phyloP scores from a whole-genome alignment of 2,888 invertebrate species.

The Xestia c-nigrum region DNA sequence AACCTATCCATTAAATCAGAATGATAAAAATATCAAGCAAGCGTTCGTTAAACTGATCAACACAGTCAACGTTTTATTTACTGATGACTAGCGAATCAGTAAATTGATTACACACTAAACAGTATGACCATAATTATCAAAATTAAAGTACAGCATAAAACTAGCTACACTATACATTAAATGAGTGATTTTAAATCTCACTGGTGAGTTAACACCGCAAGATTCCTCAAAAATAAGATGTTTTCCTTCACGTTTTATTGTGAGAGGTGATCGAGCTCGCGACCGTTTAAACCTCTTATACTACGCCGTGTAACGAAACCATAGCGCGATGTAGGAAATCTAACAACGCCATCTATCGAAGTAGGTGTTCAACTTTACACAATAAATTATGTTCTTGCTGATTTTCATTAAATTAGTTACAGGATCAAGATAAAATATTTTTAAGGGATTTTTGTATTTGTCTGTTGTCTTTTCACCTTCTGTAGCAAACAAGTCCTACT shows the following conservation, averaged over 20 bases:
- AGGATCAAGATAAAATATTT: not conserved
- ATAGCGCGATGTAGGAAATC: conserved; percentile 32
- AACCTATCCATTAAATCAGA: not conserved
- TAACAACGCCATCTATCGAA: conserved; percentile 22
- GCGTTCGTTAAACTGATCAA: too few species aligned
- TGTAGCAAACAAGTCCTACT: too few species aligned
- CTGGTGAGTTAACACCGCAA: not conserved
- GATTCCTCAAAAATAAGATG: conserved; percentile 18
- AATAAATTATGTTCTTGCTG: not conserved
- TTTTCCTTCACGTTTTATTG: conserved; percentile 14
- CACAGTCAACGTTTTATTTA: too few species aligned
- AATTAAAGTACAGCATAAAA: too few species aligned
- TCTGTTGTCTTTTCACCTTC: too few species aligned
- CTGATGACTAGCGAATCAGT: too few species aligned
- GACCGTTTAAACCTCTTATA: not conserved
- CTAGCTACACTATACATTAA: too few species aligned
- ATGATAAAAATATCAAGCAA: too few species aligned
- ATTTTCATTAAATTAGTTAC: not conserved
- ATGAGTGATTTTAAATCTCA: not conserved
- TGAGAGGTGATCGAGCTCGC: rapidly evolving
- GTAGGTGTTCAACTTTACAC: not conserved
- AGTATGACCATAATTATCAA: too few species aligned
- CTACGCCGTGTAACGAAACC: conserved; percentile 12
- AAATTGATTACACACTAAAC: too few species aligned
- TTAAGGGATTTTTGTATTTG: too few species aligned